These are phyloP conservation scores for Hylaea fasciaria DNA, from an alignment of 2,888 invertebrate species.

Conservation along the genomic window DNA sequence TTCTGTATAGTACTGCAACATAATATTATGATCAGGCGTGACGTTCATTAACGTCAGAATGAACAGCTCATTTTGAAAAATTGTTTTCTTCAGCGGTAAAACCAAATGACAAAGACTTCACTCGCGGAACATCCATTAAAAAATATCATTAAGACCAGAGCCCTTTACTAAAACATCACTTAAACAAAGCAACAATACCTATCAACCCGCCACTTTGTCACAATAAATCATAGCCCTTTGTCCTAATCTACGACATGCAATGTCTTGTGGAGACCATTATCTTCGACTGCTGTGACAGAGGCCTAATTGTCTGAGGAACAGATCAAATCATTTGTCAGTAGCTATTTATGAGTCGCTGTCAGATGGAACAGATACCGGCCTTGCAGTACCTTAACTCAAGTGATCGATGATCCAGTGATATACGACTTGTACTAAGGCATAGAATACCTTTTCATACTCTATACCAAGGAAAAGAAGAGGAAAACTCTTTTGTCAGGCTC, in stretches of 20 bases:
- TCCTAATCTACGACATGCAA: conserved; percentile 3
- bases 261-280: conserved; percentile 1
- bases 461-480: no score
- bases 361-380: not conserved
- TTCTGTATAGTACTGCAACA: no score
- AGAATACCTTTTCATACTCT: not conserved
- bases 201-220: conserved; percentile 11
- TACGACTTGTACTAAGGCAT: not conserved
- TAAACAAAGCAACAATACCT: not conserved
- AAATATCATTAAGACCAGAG: no score
- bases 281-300: conserved; percentile 5
- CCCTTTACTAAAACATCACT: not conserved
- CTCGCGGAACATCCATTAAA: no score
- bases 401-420: not conserved
- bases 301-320: conserved; percentile 6
- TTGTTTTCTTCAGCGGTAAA: no score
- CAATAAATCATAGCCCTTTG: conserved; percentile 12
- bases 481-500: no score
- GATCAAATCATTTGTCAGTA: conserved; percentile 16
- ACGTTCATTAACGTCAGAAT: no score
- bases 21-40: no score
- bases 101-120: no score
- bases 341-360: conserved; percentile 9
- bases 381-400: not conserved
- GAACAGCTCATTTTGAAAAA: no score